Percentiles rank a stretch among this genome's conserved stretches.
These are phyloP conservation scores for Thamnophis sirtalis DNA, from an alignment of 2,113 vertebrate species.

Conservation along the genomic window DNA sequence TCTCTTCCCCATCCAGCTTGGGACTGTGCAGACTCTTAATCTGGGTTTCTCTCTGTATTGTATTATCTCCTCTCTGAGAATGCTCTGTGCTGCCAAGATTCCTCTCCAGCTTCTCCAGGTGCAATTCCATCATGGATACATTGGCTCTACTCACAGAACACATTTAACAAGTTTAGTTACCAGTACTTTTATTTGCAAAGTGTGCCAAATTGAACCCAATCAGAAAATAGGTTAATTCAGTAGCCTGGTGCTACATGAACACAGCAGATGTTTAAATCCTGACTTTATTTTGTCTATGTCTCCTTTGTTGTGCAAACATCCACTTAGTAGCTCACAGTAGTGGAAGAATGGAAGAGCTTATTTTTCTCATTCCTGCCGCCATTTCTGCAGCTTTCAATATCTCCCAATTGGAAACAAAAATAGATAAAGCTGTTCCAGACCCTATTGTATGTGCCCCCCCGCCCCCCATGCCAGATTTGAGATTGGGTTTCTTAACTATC, in stretches of 20 bases:
- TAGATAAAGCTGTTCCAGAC: background rate
- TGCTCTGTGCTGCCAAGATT: background rate
- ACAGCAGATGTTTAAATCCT: background rate
- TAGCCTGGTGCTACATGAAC: background rate
- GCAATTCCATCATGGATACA: background rate
- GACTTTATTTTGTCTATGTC: background rate
- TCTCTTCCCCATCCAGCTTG: background rate
- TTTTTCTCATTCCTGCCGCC: background rate
- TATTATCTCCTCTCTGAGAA: background rate
- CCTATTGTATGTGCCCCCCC: background rate
- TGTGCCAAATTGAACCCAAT: background rate
- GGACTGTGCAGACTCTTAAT: background rate
- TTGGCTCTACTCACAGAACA: background rate
- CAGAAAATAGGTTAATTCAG: background rate
- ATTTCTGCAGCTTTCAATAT: background rate
- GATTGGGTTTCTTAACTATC: background rate
- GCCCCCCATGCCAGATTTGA: background rate
- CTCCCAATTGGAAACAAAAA: background rate
- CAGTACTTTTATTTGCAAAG: background rate
- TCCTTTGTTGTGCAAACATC: background rate
- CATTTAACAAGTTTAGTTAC: background rate
- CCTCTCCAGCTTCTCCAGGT: background rate
- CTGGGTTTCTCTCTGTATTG: background rate
- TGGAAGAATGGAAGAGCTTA: background rate
- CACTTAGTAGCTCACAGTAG: background rate